Conservation (phyloP, 2,797 vertebrate species). For the Onychomys leucogaster region DNA sequence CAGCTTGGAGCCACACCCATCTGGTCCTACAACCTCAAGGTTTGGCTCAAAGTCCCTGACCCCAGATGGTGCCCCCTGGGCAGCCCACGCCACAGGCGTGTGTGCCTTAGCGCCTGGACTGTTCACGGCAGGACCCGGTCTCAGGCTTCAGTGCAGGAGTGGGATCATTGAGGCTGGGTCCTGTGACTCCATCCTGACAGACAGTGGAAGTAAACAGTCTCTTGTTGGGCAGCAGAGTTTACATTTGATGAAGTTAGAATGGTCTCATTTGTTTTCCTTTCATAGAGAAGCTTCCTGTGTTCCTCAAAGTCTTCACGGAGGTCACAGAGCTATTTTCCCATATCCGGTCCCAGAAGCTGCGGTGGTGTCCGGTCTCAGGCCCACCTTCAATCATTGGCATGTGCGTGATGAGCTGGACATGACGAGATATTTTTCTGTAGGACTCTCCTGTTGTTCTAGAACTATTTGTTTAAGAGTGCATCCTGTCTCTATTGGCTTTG, state of each 20-base stretch:
- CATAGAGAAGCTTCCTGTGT: neutral
- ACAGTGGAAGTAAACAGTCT: neutral
- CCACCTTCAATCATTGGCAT: rapidly evolving
- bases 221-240: neutral
- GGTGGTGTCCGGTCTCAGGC: rapidly evolving
- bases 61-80: neutral
- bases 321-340: neutral
- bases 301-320: neutral
- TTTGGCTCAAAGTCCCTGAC: no score
- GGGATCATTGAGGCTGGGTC: neutral
- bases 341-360: rapidly evolving
- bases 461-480: neutral
- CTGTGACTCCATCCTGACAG: neutral
- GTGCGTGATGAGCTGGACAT: rapidly evolving
- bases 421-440: neutral
- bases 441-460: neutral
- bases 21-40: rapidly evolving
- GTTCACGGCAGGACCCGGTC: rapidly evolving
- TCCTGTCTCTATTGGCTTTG: neutral
- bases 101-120: rapidly evolving
- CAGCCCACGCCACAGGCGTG: rapidly evolving
- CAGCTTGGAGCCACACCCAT: rapidly evolving
- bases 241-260: neutral
- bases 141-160: neutral
- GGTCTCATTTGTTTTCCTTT: neutral